A percentile compares a stretch with the other conserved stretches of the same genome.
Evolutionary conservation across 2,888 invertebrate genomes (phyloP).

Genomic region (Sinelater perroti): DNA sequence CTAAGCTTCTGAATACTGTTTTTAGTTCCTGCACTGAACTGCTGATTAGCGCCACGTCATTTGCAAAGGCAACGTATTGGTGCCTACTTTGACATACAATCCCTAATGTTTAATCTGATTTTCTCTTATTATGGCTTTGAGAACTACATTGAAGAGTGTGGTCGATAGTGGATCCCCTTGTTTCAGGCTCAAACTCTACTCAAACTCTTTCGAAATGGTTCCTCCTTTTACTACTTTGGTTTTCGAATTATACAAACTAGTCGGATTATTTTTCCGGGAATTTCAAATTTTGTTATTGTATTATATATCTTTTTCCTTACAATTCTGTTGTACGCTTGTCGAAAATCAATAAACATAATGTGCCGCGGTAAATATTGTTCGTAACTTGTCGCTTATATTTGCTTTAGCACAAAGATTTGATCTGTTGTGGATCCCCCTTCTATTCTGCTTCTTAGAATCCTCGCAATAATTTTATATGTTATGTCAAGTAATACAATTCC

Average conservation of each 20-base stretch:
- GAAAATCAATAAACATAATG: constrained; percentile 9
- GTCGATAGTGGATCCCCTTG: constrained; percentile 13
- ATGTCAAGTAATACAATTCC: background rate
- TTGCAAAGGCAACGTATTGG: constrained; percentile 6
- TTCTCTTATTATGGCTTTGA: constrained; percentile 15
- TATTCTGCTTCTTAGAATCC: constrained; percentile 7
- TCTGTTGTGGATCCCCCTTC: constrained; percentile 15
- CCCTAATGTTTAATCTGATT: constrained; percentile 11
- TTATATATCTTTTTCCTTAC: constrained; percentile 9
- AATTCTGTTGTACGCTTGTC: constrained; percentile 6
- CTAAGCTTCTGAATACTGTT: too few species aligned
- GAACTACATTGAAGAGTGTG: constrained; percentile 17
- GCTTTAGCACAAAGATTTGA: constrained; percentile 1
- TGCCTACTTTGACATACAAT: constrained; percentile 3
- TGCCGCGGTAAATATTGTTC: too few species aligned
- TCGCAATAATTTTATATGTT: too few species aligned
- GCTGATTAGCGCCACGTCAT: constrained; percentile 9
- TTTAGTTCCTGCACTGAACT: constrained; percentile 8
- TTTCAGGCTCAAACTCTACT: constrained; percentile 7
- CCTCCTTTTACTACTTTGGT: too few species aligned
- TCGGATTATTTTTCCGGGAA: constrained; percentile 15
- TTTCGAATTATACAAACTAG: constrained; percentile 9
- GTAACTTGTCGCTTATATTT: too few species aligned
- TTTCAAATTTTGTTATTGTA: constrained; percentile 5
- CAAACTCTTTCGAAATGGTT: too few species aligned